phyloP scores from a whole-genome alignment of 2,888 invertebrate species.

The Cryptus armator region DNA sequence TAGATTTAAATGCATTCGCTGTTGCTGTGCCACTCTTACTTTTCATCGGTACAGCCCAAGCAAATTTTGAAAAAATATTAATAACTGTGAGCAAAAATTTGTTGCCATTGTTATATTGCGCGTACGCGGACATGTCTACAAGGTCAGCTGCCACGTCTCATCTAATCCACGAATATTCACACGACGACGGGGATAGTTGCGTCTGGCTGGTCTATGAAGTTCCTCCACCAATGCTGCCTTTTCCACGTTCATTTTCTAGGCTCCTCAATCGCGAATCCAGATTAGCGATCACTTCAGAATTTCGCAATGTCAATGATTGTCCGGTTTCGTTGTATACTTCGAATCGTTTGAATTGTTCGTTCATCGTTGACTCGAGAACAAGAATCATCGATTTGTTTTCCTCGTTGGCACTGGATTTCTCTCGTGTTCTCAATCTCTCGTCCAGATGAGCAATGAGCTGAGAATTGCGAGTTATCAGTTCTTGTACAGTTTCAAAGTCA shows the following conservation, averaged over 20 bases:
- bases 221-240: constrained; percentile 28
- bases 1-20: too few relatives aligned
- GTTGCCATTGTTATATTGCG: constrained; percentile 76
- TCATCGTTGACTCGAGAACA: constrained; percentile 1
- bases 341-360: constrained; percentile 1
- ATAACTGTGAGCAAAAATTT: too few relatives aligned
- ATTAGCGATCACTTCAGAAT: constrained; percentile 16
- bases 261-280: background rate
- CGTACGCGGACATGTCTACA: constrained; percentile 78
- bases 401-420: background rate
- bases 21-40: too few relatives aligned
- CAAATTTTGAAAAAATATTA: too few relatives aligned
- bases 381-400: constrained; percentile 6
- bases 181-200: constrained; percentile 44
- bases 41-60: too few relatives aligned
- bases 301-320: constrained; percentile 30
- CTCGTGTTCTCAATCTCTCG: constrained; percentile 24
- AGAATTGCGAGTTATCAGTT: background rate
- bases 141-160: constrained; percentile 84
- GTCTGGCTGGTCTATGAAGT: constrained; percentile 53
- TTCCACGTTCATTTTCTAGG: constrained; percentile 27
- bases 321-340: background rate
- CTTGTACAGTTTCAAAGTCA: background rate
- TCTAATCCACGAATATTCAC: constrained; percentile 74
- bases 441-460: constrained; percentile 27